A percentile compares a stretch with the other conserved stretches of the same genome.
Conservation (phyloP, 2,113 vertebrate genomes). For the Corythoichthys haematopterus region DNA sequence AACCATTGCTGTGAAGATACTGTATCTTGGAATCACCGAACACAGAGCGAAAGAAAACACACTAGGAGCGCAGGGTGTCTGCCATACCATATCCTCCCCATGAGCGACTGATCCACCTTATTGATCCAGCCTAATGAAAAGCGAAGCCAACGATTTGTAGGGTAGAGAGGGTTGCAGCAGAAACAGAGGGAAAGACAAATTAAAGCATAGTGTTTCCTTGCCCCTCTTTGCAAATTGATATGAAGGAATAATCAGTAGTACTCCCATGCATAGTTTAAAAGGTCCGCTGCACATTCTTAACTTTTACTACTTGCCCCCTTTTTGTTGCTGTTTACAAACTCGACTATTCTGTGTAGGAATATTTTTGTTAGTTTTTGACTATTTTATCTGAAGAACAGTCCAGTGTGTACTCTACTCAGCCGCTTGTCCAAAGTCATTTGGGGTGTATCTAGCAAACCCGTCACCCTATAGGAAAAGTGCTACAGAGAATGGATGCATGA, state of each 20-base stretch:
- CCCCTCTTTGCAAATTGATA: constrained; percentile 49
- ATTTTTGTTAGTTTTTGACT: too few relatives aligned
- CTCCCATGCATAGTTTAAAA: constrained; percentile 36
- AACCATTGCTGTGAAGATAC: constrained; percentile 8
- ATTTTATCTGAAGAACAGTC: too few relatives aligned
- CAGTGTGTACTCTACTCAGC: too few relatives aligned
- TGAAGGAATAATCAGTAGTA: constrained; percentile 58
- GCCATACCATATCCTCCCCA: constrained; percentile 45
- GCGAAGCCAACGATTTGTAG: constrained; percentile 57
- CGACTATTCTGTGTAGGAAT: background rate
- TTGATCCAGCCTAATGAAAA: constrained; percentile 74
- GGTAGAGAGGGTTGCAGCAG: constrained; percentile 17
- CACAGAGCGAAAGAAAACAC: constrained; percentile 19
- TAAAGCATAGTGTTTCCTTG: constrained; percentile 44
- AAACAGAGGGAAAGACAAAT: constrained; percentile 60
- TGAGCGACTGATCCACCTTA: constrained; percentile 58
- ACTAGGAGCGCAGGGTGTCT: constrained; percentile 23
- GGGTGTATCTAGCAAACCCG: too few relatives aligned
- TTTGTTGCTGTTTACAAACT: background rate
- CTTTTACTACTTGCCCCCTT: background rate
- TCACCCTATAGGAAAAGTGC: too few relatives aligned
- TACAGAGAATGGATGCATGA: too few relatives aligned
- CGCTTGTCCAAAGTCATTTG: too few relatives aligned
- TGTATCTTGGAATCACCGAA: constrained; percentile 15
- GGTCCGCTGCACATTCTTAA: constrained; percentile 12